Evolutionary conservation across 2,888 invertebrate species (phyloP).

Genomic region (Aricia artaxerxes): DNA sequence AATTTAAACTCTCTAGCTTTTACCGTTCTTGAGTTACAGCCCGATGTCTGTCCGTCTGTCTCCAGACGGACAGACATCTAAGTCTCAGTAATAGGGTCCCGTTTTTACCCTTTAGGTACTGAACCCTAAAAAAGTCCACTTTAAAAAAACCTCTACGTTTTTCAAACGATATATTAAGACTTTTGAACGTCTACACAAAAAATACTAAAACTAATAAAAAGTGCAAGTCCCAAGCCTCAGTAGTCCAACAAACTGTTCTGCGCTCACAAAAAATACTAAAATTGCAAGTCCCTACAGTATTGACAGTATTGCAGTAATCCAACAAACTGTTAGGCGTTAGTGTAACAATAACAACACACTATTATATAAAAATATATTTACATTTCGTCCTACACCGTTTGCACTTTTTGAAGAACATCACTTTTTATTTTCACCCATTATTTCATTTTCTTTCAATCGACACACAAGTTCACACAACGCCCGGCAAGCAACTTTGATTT

Average conservation of each 20-base stretch:
- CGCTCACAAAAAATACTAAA: too few relatives aligned
- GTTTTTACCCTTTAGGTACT: too few relatives aligned
- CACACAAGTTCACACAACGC: too few relatives aligned
- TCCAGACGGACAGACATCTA: too few relatives aligned
- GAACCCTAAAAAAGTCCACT: not conserved
- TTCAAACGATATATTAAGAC: too few relatives aligned
- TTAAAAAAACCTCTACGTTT: too few relatives aligned
- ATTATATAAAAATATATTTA: constrained; percentile 50
- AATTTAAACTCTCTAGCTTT: too few relatives aligned
- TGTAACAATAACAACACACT: constrained; percentile 25
- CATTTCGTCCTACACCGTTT: constrained; percentile 66
- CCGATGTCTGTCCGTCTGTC: too few relatives aligned
- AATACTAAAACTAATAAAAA: not conserved
- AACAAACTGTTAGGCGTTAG: not conserved
- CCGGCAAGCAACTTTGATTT: not conserved
- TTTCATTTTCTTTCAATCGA: constrained; percentile 10
- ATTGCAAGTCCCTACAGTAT: not conserved
- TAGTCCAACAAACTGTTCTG: not conserved
- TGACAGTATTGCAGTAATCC: too few relatives aligned
- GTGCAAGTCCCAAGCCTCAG: not conserved
- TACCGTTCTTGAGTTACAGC: too few relatives aligned
- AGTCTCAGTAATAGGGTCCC: too few relatives aligned
- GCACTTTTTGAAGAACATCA: constrained; percentile 70
- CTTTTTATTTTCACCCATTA: not conserved
- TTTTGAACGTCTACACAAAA: too few relatives aligned